Evolutionary conservation across 64 coral and sea anemone genomes (phyloP), one percentile per base, ranked within the genome.

Genomic region (Pocillopora damicornis): DNA sequence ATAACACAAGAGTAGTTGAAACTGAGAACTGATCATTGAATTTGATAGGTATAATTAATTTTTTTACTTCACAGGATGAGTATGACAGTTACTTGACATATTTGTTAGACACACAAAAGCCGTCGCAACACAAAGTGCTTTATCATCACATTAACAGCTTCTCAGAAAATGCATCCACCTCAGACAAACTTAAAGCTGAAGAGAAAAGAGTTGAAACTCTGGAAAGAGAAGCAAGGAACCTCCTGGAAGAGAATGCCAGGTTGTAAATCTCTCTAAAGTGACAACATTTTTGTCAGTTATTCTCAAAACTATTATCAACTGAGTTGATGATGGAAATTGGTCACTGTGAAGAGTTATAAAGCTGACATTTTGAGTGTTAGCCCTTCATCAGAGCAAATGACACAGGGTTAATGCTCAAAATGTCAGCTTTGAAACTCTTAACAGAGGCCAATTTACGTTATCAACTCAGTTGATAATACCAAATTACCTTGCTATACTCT

Each of bases 71-170:
- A 13, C 73, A 98, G 96, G 96, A 98, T 90, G 96, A 92, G 60
- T 98, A 98, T 79, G 96, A 98, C 75, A 92, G 76, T 79, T 98
- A 98, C 74, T 80, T 98, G 63, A 87, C 93, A 11, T 90, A 95
- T 63, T 86, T 95, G 35, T 63, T 98, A 57, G 96, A 98, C 79
- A 82, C 87, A 9, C 93, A 98, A 88, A 90, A 88, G 63, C 93
- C 90, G 15, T 92, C 90, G 5, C 90, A 92, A 25, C 90, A 95
- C 51, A 89, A 80, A 84, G 13, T 90, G 22, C 66, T 98, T 8
- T 98, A 95, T 60, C 76, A 87, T 18, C 93, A 98, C 60, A 89
- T 98, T 60, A 87, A 92, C 36, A 90, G 81, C 34, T 75, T 92
- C 76, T 73, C 93, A 34, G 87, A 98, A 78, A 88, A 94, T n/a